Evolutionary conservation across 92 coral and sea anemone species (phyloP).

Genomic region (Porites divaricata): DNA sequence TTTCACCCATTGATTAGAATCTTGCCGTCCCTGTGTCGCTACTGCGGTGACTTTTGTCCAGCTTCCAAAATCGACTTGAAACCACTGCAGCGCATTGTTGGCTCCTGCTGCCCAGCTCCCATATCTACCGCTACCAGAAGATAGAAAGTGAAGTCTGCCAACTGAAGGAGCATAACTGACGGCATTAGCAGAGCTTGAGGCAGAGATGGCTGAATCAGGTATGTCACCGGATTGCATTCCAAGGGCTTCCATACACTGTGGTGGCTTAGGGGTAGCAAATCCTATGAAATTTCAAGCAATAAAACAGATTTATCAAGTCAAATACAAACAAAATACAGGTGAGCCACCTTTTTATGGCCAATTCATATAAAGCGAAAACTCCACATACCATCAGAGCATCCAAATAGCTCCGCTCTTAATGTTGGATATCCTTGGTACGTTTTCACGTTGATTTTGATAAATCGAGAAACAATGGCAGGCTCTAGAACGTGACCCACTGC

Average conservation of each 20-base stretch:
- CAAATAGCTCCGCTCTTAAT: constrained; percentile 16
- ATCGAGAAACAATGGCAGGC: neutral
- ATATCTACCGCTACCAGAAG: constrained; percentile 29
- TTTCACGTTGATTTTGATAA: constrained; percentile 28
- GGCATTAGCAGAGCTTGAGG: constrained; percentile 6
- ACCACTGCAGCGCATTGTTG: constrained; percentile 16
- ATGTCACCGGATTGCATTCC: constrained; percentile 30
- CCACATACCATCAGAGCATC: constrained; percentile 26
- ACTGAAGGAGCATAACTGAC: neutral
- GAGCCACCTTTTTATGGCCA: too few species aligned
- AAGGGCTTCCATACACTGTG: constrained; percentile 32
- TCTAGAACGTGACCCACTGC: neutral
- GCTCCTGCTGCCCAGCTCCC: constrained; percentile 24
- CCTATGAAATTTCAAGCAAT: neutral
- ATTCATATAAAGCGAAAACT: too few species aligned
- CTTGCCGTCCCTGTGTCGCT: constrained; percentile 33
- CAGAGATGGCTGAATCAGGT: constrained; percentile 28
- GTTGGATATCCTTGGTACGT: neutral
- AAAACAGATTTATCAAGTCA: too few species aligned
- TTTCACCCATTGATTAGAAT: constrained; percentile 16
- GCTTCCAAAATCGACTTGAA: constrained; percentile 24
- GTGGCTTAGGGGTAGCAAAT: neutral
- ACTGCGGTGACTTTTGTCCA: constrained; percentile 16
- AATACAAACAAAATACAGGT: too few species aligned
- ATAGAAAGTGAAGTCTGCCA: constrained; percentile 30